Conservation (phyloP, 2,113 vertebrate species). For the Pogonocichla stellata region DNA sequence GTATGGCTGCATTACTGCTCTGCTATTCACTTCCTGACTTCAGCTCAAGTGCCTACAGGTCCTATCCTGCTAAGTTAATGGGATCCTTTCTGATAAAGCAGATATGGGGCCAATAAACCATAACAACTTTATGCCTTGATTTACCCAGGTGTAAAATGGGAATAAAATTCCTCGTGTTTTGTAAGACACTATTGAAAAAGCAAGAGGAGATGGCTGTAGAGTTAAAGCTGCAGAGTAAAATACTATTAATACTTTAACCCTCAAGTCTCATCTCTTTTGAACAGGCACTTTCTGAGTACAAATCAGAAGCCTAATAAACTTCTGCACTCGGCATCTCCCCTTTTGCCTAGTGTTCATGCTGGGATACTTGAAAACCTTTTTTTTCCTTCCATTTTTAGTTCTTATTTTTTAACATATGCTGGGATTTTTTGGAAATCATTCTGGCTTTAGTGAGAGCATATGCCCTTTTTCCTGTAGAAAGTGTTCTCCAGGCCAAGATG, state of each 20-base stretch:
- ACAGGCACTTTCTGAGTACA: background rate
- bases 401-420: background rate
- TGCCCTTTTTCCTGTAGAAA: background rate
- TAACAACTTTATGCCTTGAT: slow-evolving; percentile 43
- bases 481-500: background rate
- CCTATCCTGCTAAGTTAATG: slow-evolving; percentile 24
- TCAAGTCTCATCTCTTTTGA: background rate
- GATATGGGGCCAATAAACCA: slow-evolving; percentile 33
- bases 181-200: background rate
- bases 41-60: slow-evolving; percentile 21
- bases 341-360: background rate
- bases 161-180: slow-evolving; percentile 30
- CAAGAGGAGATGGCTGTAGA: background rate
- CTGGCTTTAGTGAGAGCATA: background rate
- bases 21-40: slow-evolving; percentile 16
- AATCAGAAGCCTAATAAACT: background rate
- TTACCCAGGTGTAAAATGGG: slow-evolving; percentile 49
- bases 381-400: background rate
- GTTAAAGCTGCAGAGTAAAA: slow-evolving; percentile 7
- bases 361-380: background rate
- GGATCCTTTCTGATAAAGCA: slow-evolving; percentile 40
- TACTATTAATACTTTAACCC: background rate
- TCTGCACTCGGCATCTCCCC: background rate
- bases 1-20: background rate
- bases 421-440: background rate